Percentiles rank a stretch among this genome's conserved stretches.
Evolutionary conservation across 2,113 vertebrate species (phyloP).

Genomic region (Erinaceus europaeus): DNA sequence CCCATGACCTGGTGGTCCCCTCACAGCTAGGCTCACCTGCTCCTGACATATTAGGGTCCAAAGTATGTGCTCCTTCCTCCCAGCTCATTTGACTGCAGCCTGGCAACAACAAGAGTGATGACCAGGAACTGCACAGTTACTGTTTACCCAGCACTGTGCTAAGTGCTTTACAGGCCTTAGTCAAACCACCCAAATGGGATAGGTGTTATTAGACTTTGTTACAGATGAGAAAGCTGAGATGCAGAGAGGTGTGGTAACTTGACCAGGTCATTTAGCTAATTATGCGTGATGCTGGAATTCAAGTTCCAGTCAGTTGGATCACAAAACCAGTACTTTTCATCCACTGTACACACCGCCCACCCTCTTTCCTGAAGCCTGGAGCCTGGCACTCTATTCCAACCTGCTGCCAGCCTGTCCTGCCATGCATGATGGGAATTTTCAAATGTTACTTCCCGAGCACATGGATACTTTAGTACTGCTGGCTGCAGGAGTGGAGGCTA

Average conservation of each 20-base stretch:
- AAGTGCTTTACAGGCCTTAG: background rate
- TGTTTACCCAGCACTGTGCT: background rate
- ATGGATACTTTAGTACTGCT: too few species aligned
- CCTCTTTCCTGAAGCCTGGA: background rate
- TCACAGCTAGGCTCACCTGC: background rate
- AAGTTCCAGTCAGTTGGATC: background rate
- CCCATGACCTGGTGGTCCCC: background rate
- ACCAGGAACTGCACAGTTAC: background rate
- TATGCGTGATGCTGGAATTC: background rate
- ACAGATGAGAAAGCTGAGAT: background rate
- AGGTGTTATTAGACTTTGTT: background rate
- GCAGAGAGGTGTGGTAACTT: too few species aligned
- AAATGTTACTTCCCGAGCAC: background rate
- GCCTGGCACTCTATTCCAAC: background rate
- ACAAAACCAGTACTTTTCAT: background rate
- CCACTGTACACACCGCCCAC: background rate
- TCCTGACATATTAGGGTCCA: background rate
- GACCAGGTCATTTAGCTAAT: background rate
- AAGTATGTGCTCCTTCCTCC: background rate
- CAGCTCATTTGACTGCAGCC: background rate
- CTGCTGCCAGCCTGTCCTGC: background rate
- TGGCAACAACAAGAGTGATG: background rate
- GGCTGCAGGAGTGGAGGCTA: background rate
- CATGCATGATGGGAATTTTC: background rate
- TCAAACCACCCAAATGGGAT: background rate